Conservation (phyloP, 1,140 invertebrate species). For the Mactra quadrangularis region DNA sequence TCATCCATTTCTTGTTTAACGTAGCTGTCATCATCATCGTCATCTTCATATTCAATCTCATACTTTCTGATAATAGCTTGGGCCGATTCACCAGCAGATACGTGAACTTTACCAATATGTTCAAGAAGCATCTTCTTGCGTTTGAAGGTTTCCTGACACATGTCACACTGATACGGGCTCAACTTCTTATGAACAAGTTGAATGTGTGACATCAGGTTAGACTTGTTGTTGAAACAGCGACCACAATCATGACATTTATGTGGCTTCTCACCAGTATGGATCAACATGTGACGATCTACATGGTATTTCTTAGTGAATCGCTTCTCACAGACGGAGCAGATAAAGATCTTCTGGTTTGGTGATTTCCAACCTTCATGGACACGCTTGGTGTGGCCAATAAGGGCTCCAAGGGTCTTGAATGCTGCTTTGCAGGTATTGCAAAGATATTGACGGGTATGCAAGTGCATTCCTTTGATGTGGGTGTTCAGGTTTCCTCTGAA, state of each 20-base stretch:
- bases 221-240: conserved; percentile 81
- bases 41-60: conserved; percentile 69
- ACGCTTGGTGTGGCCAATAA: conserved; percentile 81
- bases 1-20: conserved; percentile 73
- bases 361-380: conserved; percentile 83
- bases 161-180: conserved; percentile 81
- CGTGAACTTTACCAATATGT: conserved; percentile 80
- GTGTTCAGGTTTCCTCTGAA: conserved; percentile 82
- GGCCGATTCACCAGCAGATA: conserved; percentile 79
- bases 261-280: conserved; percentile 81
- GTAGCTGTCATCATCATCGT: conserved; percentile 71
- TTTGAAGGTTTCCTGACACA: conserved; percentile 82
- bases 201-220: conserved; percentile 81
- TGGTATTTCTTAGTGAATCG: conserved; percentile 82
- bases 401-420: conserved; percentile 81
- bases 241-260: conserved; percentile 82
- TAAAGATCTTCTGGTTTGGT: conserved; percentile 82
- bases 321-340: conserved; percentile 82
- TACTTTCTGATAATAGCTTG: conserved; percentile 76
- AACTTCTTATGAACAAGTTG: conserved; percentile 81
- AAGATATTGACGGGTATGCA: conserved; percentile 80
- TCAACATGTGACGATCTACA: conserved; percentile 81
- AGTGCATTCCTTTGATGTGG: conserved; percentile 82
- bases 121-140: conserved; percentile 80
- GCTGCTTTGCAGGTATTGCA: conserved; percentile 81